Percentiles rank a stretch among this genome's conserved stretches.
Evolutionary conservation across 2,888 invertebrate genomes (phyloP).

Genomic region (Caenorhabditis sp.): DNA sequence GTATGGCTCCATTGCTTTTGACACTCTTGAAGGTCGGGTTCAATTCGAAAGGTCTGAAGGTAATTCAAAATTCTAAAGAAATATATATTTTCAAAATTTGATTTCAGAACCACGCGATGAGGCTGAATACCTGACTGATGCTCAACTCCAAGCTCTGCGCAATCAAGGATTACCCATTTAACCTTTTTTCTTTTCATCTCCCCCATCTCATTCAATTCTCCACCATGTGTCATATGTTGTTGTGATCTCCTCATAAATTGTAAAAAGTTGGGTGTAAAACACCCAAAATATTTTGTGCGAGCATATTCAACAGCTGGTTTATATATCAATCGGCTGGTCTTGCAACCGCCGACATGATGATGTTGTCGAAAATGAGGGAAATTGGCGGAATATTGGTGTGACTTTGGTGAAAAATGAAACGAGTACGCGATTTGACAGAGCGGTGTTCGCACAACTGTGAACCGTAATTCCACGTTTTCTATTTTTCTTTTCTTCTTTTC

Average conservation of each 20-base stretch:
- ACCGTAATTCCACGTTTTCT: no score
- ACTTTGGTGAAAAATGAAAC: no score
- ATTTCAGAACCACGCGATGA: slow-evolving; percentile 21
- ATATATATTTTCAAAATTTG: neutral
- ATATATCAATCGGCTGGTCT: neutral
- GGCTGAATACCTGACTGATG: slow-evolving; percentile 10
- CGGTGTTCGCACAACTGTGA: no score
- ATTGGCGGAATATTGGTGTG: no score
- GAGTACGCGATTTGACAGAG: no score
- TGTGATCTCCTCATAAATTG: neutral
- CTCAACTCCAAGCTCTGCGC: slow-evolving; percentile 13
- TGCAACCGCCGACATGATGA: no score
- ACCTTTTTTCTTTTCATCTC: neutral
- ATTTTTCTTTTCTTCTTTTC: no score
- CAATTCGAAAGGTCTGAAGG: slow-evolving; percentile 23
- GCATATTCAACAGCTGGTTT: neutral
- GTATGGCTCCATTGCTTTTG: slow-evolving; percentile 23
- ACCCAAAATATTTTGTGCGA: neutral
- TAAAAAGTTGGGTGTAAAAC: neutral
- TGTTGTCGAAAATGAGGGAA: no score
- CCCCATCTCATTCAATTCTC: neutral
- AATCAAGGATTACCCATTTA: slow-evolving; percentile 18
- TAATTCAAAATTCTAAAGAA: slow-evolving; percentile 13
- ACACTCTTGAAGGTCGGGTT: slow-evolving; percentile 33
- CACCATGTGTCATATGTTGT: neutral